Conservation (phyloP, 2,113 vertebrate species). For the Sclerurus mexicanus region DNA sequence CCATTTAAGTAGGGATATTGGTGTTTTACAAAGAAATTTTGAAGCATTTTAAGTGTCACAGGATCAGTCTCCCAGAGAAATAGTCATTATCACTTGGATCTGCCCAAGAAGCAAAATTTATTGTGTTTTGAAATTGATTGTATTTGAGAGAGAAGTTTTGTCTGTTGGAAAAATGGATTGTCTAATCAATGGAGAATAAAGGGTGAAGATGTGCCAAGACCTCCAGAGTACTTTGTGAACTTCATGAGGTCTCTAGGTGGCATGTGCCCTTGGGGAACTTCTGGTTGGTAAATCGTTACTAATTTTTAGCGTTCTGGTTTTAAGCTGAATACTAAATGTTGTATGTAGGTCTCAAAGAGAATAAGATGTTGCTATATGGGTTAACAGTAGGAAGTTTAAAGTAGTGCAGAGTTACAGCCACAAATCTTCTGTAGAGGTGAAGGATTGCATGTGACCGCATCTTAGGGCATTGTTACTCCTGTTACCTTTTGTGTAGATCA, state of each 20-base stretch:
- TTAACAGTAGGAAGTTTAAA: background rate
- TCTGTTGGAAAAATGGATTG: slow-evolving; percentile 28
- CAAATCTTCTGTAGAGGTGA: background rate
- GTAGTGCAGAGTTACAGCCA: background rate
- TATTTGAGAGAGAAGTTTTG: background rate
- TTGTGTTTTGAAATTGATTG: background rate
- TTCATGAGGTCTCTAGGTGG: background rate
- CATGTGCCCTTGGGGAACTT: background rate
- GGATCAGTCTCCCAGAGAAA: background rate
- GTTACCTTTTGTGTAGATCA: background rate
- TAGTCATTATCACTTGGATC: background rate
- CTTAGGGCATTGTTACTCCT: background rate
- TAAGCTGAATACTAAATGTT: background rate
- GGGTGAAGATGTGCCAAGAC: background rate
- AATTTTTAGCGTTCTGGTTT: background rate
- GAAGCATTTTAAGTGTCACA: background rate
- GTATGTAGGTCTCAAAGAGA: background rate
- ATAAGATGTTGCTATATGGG: background rate
- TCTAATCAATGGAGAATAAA: background rate
- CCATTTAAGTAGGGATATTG: background rate
- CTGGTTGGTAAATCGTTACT: background rate
- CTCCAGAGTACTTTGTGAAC: background rate
- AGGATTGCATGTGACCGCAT: background rate
- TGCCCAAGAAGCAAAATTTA: slow-evolving; percentile 2
- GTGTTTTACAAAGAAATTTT: background rate